phyloP scores from a whole-genome alignment of 2,113 vertebrate species.

The Myrmecobius fasciatus region DNA sequence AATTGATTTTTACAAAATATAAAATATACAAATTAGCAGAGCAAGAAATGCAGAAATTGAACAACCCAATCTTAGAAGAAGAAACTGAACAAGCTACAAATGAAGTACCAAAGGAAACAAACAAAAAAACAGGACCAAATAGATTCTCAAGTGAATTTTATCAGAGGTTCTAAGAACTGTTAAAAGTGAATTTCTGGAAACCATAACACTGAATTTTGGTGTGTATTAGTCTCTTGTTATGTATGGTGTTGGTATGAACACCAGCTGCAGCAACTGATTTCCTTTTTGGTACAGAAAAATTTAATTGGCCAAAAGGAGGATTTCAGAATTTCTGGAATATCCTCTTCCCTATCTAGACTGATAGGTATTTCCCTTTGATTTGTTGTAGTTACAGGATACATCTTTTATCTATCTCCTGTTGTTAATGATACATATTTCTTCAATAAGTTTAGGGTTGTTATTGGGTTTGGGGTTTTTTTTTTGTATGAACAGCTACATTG shows the following conservation, averaged over 20 bases:
- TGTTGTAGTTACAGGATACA: background rate
- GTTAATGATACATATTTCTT: background rate
- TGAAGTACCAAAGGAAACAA: background rate
- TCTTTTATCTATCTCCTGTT: background rate
- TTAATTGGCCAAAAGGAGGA: background rate
- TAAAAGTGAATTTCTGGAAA: background rate
- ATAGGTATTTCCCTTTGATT: background rate
- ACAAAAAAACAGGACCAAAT: background rate
- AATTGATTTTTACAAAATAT: background rate
- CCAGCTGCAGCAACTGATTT: background rate
- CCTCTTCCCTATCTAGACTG: background rate
- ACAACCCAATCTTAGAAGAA: background rate
- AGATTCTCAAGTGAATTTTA: background rate
- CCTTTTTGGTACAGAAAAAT: background rate
- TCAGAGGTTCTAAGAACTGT: background rate
- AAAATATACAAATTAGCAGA: background rate
- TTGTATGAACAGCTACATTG: background rate
- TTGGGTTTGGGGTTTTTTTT: background rate
- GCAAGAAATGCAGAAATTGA: background rate
- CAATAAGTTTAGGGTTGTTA: background rate
- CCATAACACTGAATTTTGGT: background rate
- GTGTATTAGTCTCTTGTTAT: background rate
- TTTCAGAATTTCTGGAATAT: background rate
- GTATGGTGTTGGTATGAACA: background rate
- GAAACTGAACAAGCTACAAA: background rate